Base-by-base conservation (phyloP, 2,888 invertebrate genomes). In the Malacosoma neustria region DNA sequence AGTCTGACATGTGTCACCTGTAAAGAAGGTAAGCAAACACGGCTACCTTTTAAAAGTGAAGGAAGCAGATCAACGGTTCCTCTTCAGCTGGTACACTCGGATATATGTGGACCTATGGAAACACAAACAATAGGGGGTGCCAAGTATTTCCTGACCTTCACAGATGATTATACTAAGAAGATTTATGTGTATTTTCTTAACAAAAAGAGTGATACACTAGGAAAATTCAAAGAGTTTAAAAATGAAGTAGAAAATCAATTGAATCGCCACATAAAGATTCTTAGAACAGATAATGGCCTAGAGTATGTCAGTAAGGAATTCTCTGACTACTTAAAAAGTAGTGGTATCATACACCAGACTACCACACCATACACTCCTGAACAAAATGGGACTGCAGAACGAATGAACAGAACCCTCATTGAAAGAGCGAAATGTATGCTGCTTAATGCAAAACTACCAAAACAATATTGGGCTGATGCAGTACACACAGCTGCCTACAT, bases 11-110 rank as follows among this genome's bases (percentile, higher is more conserved):
- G n/a, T n/a, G n/a, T n/a, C n/a, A n/a, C n/a, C n/a, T n/a, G n/a
- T n/a, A n/a, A n/a, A n/a, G n/a, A n/a, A n/a, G 45, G 40, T 3
- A 45, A 45, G 37, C 42, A 32, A 4, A n/a, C 32, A 9, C 14
- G 36, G 9, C 22, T 37, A 11, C 37, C 37, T 11, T 37, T 37
- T 14, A n/a, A n/a, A n/a, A 32, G 14, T 29, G 13, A 13, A 13
- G 32, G 32, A 32, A 32, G 22, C 32, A 32, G 37, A 37, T 9
- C 4, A 6, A 6, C 29, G 35, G 13, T 29, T 9, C 12, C n/a
- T 5, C 29, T 35, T n/a, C 13, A 29, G 5, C 4, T 35, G 9
- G 29, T 35, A 9, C 35, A 35, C 6, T n/a, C 35, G 29, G 29
- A 35, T 29, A 5, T 35, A 5, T 35, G 35, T 30, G 29, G 30